Percentiles rank a stretch among this genome's conserved stretches.
Conservation (phyloP, 2,888 invertebrate genomes). For the Meganola albula region DNA sequence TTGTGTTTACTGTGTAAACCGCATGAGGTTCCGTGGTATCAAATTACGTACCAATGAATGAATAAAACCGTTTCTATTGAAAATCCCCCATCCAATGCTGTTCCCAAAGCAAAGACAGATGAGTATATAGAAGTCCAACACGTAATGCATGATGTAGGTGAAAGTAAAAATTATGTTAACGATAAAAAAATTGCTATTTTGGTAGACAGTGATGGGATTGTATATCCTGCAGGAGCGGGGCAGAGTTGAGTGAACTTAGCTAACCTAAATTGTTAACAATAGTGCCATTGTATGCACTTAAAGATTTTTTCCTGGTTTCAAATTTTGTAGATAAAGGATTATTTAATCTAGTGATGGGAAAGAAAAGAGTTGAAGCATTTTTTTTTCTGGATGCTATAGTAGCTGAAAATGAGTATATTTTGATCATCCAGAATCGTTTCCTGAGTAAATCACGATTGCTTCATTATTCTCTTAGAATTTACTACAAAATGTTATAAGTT, state of each 20-base stretch:
- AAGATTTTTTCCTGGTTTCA: slow-evolving; percentile 50
- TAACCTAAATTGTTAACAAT: slow-evolving; percentile 70
- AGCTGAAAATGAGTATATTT: too few species aligned
- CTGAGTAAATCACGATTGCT: too few species aligned
- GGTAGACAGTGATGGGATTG: slow-evolving; percentile 44
- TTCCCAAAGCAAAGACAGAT: neutral
- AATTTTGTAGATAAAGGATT: too few species aligned
- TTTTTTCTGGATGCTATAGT: too few species aligned
- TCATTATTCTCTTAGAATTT: too few species aligned
- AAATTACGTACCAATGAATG: slow-evolving; percentile 45
- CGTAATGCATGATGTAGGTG: slow-evolving; percentile 33
- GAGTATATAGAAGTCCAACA: slow-evolving; percentile 6
- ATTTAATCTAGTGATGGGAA: too few species aligned
- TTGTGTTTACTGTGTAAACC: slow-evolving; percentile 72
- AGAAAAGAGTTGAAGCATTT: too few species aligned
- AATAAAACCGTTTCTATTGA: slow-evolving; percentile 12
- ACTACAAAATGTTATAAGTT: too few species aligned
- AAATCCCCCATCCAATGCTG: slow-evolving; percentile 27
- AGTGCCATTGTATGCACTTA: slow-evolving; percentile 56
- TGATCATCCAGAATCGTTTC: too few species aligned
- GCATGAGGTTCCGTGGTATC: slow-evolving; percentile 66
- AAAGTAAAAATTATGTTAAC: slow-evolving; percentile 5
- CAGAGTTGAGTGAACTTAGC: slow-evolving; percentile 69
- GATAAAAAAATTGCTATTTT: slow-evolving; percentile 16
- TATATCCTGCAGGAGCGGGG: slow-evolving; percentile 62